Percentiles rank a stretch among this genome's conserved stretches.
phyloP scores from a whole-genome alignment of 2,888 invertebrate species.

The Oxycera nigricornis region DNA sequence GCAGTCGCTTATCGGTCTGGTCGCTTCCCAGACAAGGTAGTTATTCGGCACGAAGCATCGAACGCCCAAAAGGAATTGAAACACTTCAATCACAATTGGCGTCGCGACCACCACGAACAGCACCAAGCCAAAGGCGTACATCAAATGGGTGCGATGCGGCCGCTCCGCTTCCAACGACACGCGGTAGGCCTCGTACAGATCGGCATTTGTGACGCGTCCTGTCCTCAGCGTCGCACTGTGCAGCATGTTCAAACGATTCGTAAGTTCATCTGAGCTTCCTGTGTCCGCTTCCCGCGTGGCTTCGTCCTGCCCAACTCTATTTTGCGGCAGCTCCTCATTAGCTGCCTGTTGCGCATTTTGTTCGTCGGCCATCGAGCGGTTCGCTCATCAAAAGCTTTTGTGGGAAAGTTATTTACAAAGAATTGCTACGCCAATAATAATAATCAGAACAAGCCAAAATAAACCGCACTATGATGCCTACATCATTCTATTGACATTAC shows the following conservation, averaged over 20 bases:
- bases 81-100: conserved; percentile 58
- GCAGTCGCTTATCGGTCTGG: conserved; percentile 83
- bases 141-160: conserved; percentile 55
- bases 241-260: conserved; percentile 52
- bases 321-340: conserved; percentile 43
- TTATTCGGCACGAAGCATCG: conserved; percentile 84
- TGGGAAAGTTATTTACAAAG: not conserved
- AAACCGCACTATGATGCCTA: no score
- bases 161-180: conserved; percentile 54
- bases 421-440: not conserved
- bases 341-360: not conserved
- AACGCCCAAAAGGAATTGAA: conserved; percentile 64
- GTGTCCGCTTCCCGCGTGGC: not conserved
- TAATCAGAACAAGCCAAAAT: no score
- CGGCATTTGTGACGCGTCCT: conserved; percentile 55
- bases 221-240: conserved; percentile 57
- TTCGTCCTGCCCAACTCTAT: not conserved
- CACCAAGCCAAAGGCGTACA: conserved; percentile 57
- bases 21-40: conserved; percentile 86
- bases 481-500: not conserved
- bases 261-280: not conserved
- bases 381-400: not conserved
- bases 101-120: conserved; percentile 58
- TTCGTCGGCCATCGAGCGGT: not conserved
- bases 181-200: conserved; percentile 57